These are phyloP conservation scores for Drymodes brunneopygia DNA, from an alignment of 2,113 vertebrate genomes.

Conservation along the genomic window DNA sequence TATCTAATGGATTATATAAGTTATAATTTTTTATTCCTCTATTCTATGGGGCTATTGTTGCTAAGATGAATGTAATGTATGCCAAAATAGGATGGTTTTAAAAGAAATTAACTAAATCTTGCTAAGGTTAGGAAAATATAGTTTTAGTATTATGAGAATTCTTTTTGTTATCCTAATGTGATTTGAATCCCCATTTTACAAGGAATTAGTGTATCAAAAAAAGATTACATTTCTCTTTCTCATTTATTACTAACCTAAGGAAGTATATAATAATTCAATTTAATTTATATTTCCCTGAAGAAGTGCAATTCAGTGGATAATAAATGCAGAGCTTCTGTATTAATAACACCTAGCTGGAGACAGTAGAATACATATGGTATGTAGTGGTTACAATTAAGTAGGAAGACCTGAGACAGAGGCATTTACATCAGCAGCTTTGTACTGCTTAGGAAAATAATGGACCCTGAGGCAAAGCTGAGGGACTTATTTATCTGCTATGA, in stretches of 20 bases:
- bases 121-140: not conserved
- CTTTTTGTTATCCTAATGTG: not conserved
- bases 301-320: conserved; percentile 25
- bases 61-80: not conserved
- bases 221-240: conserved; percentile 20
- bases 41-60: not conserved
- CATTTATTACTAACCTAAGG: conserved; percentile 36
- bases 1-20: not conserved
- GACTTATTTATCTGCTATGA: conserved; percentile 23
- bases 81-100: not conserved
- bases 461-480: conserved; percentile 28
- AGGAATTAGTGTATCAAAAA: conserved; percentile 24
- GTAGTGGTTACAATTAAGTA: not conserved
- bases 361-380: not conserved
- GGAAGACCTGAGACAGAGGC: conserved; percentile 7
- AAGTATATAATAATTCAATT: conserved; percentile 42
- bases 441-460: conserved; percentile 13
- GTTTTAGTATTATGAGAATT: not conserved
- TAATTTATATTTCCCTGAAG: conserved; percentile 48
- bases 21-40: not conserved
- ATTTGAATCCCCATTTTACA: conserved; percentile 35
- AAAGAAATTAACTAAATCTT: not conserved
- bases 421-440: conserved; percentile 8
- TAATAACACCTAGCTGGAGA: conserved; percentile 30
- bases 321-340: not conserved